Base-by-base conservation (phyloP, 2,797 vertebrate species). In the Eulemur mongoz region DNA sequence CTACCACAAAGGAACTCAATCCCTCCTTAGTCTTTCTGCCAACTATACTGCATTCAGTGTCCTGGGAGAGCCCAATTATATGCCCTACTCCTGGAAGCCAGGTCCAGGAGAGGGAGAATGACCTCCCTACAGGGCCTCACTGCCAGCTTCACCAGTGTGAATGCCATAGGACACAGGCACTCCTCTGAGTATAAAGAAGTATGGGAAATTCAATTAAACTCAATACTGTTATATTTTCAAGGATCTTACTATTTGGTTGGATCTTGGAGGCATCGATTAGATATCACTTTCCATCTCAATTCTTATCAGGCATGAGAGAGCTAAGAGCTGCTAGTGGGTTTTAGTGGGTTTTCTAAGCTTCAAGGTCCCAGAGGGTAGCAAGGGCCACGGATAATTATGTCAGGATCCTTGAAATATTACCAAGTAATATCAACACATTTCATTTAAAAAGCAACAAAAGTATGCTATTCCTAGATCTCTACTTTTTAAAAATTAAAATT, bases 261-360 rank as follows among this genome's bases (percentile, higher is more conserved):
- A 65, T 97, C 97, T 97, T 95, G 73, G 96, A 96, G 96, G 93
- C 86, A 52, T 76, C 80, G 61, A 83, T 93, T 96, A 95, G 79
- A 96, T 96, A 96, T 91, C 63, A 93, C 27, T 72, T 73, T 79
- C 84, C 45, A 69, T 59, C 32, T 72, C 15, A 69, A 30, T 84
- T 90, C 76, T 87, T 78, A 69, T 23, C 23, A 82, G 48, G 61
- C 14, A 59, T 81, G 27, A 50, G 61, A 48, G 23, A 45, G 52
- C 73, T 32, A 63, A 50, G 63, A 85, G 48, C 22, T 67, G 32
- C 73, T 59, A 38, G 54, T 48, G 65, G 12, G n/a, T 59, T 75
- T 93, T 83, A 38, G 43, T 52, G 70, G 5, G n/a, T 59, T 75
- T 93, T 83, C 23, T 50, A 7, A 61, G 35, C 35, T 63, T 76